These are phyloP conservation scores for Dryomyza anilis DNA, from an alignment of 2,888 invertebrate genomes.

Conservation along the genomic window DNA sequence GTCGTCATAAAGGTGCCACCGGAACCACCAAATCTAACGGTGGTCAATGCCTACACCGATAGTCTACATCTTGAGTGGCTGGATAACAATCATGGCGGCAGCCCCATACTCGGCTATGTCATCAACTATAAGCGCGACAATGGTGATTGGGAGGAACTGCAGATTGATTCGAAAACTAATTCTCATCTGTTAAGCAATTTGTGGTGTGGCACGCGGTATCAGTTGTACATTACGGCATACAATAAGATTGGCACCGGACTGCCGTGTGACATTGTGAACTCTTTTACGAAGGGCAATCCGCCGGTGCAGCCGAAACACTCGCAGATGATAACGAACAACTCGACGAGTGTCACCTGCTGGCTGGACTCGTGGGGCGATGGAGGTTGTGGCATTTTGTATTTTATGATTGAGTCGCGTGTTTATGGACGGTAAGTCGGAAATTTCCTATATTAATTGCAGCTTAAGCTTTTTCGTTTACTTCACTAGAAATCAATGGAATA, in stretches of 20 bases:
- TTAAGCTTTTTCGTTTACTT: background rate
- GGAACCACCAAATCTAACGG: constrained; percentile 80
- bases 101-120: constrained; percentile 81
- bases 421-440: constrained; percentile 55
- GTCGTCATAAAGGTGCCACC: constrained; percentile 78
- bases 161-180: constrained; percentile 80
- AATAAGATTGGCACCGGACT: constrained; percentile 88
- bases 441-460: background rate
- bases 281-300: constrained; percentile 80
- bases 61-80: constrained; percentile 82
- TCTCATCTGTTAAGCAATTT: constrained; percentile 80
- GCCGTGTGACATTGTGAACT: constrained; percentile 86
- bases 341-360: constrained; percentile 85
- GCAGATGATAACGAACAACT: constrained; percentile 82
- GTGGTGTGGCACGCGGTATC: constrained; percentile 88
- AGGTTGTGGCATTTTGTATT: constrained; percentile 85
- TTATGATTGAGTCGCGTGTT: constrained; percentile 79
- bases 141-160: constrained; percentile 90
- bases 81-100: constrained; percentile 81
- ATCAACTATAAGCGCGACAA: constrained; percentile 89
- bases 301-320: constrained; percentile 80
- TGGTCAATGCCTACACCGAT: constrained; percentile 82
- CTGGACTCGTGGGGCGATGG: constrained; percentile 88
- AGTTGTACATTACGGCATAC: constrained; percentile 87
- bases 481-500: constrained; percentile 69